Evolutionary conservation across 1,140 invertebrate species (phyloP).

Genomic region (Caenorhabditis tropicalis): DNA sequence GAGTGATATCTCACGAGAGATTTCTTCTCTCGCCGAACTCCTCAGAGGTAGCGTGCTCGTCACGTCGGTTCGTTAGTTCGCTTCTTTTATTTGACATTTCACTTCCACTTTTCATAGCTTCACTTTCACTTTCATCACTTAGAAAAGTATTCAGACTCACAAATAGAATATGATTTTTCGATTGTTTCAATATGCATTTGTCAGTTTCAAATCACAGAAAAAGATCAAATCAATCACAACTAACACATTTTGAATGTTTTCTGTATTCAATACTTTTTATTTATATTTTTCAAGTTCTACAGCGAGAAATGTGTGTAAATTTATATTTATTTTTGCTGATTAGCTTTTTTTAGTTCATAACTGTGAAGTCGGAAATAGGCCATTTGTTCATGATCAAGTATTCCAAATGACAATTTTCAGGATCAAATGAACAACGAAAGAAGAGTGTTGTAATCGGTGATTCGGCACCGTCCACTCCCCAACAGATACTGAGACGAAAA

Average conservation of each 20-base stretch:
- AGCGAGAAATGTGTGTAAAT: neutral
- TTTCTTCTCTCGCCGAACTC: slow-evolving; percentile 8
- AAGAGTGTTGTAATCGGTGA: slow-evolving; percentile 15
- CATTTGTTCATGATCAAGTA: neutral
- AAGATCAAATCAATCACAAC: no score
- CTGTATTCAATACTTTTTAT: neutral
- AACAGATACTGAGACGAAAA: neutral
- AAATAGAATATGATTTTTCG: no score
- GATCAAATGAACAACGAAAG: slow-evolving; percentile 39
- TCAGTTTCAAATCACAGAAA: no score
- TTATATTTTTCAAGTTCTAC: neutral
- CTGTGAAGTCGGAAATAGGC: neutral
- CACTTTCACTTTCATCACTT: neutral
- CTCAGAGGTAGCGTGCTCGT: slow-evolving; percentile 38
- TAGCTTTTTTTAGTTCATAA: neutral
- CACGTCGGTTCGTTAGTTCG: slow-evolving; percentile 38
- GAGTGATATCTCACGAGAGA: slow-evolving; percentile 58
- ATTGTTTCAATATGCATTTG: no score
- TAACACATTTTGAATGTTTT: no score
- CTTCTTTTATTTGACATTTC: slow-evolving; percentile 28
- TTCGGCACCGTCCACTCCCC: slow-evolving; percentile 4
- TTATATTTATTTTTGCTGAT: neutral
- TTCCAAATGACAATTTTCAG: neutral
- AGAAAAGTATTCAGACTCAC: no score
- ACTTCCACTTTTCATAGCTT: neutral